phyloP scores from a whole-genome alignment of 2,888 invertebrate species.

The Leptura quadrifasciata region DNA sequence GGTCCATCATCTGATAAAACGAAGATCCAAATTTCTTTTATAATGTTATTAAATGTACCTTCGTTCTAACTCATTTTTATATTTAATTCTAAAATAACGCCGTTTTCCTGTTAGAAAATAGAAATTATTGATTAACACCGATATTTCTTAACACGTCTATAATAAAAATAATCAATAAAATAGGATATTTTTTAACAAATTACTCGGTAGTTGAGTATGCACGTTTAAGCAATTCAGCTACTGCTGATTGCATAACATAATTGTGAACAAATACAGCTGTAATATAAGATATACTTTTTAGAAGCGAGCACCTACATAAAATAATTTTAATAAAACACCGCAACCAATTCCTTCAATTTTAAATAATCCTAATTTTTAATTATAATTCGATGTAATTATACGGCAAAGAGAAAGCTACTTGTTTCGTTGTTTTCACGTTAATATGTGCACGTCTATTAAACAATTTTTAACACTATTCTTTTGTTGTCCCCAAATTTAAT shows the following conservation, averaged over 20 bases:
- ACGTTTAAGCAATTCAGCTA: background rate
- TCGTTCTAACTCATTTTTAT: too few relatives aligned
- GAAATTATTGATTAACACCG: background rate
- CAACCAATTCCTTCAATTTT: background rate
- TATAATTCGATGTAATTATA: conserved; percentile 1
- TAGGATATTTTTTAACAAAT: conserved; percentile 7
- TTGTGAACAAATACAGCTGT: background rate
- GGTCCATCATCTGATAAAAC: too few relatives aligned
- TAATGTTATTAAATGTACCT: too few relatives aligned
- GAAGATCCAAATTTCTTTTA: too few relatives aligned
- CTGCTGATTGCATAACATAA: background rate
- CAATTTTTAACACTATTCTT: background rate
- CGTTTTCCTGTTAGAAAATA: background rate
- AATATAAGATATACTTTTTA: background rate
- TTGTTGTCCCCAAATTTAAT: background rate
- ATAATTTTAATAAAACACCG: conserved; percentile 5
- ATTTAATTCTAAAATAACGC: background rate
- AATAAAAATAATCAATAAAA: background rate
- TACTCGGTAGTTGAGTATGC: conserved; percentile 7
- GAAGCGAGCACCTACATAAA: background rate
- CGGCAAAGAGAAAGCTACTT: background rate
- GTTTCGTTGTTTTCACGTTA: background rate
- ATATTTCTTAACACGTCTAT: background rate
- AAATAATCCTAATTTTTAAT: conserved; percentile 4
- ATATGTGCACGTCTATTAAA: background rate